These are phyloP conservation scores for Cataglyphis rosenhaueri DNA, from an alignment of 2,888 invertebrate genomes.

Conservation along the genomic window DNA sequence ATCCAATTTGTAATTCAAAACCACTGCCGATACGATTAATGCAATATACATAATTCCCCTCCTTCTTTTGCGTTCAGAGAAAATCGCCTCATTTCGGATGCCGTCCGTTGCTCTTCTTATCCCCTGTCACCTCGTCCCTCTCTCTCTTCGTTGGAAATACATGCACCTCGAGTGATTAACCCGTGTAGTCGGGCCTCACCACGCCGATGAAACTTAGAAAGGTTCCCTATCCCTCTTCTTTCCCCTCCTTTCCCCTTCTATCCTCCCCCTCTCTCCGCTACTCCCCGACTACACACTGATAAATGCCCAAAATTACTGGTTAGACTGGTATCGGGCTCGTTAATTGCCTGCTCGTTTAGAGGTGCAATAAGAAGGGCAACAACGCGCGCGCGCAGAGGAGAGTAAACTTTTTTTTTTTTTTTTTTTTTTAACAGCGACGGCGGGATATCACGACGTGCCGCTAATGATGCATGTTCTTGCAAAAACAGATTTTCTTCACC, in stretches of 20 bases:
- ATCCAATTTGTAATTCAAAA: constrained; percentile 54
- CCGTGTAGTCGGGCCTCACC: constrained; percentile 56
- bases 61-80: constrained; percentile 46
- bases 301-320: constrained; percentile 75
- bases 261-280: neutral
- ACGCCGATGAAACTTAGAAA: constrained; percentile 68
- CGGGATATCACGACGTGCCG: constrained; percentile 11
- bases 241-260: constrained; percentile 26
- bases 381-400: constrained; percentile 36
- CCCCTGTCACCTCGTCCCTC: no score
- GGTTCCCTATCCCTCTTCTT: constrained; percentile 9
- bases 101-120: constrained; percentile 28
- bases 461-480: constrained; percentile 22
- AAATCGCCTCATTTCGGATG: constrained; percentile 63
- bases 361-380: constrained; percentile 62
- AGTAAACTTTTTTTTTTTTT: neutral
- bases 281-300: constrained; percentile 48
- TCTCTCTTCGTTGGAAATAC: constrained; percentile 49
- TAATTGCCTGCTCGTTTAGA: constrained; percentile 75
- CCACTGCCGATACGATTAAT: constrained; percentile 61
- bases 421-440: constrained; percentile 27
- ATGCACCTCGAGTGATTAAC: constrained; percentile 62
- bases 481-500: neutral
- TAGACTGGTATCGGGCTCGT: constrained; percentile 68
- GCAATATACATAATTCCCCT: constrained; percentile 39